Evolutionary conservation across 2,113 vertebrate species (phyloP).

Genomic region (Boulengeromyrus knoepffleri): DNA sequence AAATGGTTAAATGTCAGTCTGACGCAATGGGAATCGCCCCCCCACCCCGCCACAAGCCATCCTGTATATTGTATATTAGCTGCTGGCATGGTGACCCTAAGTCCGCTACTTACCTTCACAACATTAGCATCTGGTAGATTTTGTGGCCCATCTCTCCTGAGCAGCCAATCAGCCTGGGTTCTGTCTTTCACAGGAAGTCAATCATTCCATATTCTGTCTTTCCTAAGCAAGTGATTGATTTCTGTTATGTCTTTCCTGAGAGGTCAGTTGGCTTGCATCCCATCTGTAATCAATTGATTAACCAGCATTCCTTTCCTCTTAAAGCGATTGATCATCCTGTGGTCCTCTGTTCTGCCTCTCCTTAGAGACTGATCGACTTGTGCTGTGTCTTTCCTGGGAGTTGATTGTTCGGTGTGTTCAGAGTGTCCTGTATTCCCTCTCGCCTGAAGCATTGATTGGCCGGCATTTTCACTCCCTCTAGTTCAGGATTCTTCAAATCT

Average conservation of each 20-base stretch:
- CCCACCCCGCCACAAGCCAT: constrained; percentile 26
- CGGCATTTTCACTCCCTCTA: not conserved
- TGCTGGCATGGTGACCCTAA: constrained; percentile 74
- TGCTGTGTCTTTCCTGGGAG: constrained; percentile 41
- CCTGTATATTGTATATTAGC: constrained; percentile 70
- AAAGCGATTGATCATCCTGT: constrained; percentile 30
- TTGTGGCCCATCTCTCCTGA: constrained; percentile 43
- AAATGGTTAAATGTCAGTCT: constrained; percentile 61
- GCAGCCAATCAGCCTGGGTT: constrained; percentile 29
- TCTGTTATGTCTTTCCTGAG: constrained; percentile 23
- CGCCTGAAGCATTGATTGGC: not conserved
- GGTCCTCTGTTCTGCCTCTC: constrained; percentile 35
- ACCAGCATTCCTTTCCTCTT: not conserved
- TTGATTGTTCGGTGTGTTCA: constrained; percentile 21
- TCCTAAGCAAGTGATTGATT: not conserved
- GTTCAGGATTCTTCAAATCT: no score
- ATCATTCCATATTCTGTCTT: not conserved
- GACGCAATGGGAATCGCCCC: constrained; percentile 24
- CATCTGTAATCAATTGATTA: not conserved
- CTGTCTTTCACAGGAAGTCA: constrained; percentile 12
- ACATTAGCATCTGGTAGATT: constrained; percentile 50
- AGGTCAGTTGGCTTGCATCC: not conserved
- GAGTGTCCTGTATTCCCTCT: constrained; percentile 9
- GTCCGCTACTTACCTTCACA: constrained; percentile 52
- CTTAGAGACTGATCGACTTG: constrained; percentile 26